Percentiles rank a stretch among this genome's conserved stretches.
Conservation (phyloP, 2,113 vertebrate genomes). For the Ciconia boyciana region DNA sequence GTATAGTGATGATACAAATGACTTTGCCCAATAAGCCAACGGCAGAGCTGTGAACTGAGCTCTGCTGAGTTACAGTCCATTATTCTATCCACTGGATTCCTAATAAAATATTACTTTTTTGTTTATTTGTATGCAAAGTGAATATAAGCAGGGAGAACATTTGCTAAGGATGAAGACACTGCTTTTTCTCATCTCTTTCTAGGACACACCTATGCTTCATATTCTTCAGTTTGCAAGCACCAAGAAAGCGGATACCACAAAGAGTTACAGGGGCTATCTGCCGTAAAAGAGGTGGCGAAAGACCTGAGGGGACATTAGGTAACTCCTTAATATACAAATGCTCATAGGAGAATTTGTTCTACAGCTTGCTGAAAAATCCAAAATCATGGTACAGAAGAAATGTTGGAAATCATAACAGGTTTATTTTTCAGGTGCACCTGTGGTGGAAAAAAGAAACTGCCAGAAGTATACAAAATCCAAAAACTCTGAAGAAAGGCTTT, state of each 20-base stretch:
- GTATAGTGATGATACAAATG: not conserved
- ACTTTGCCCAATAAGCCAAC: not conserved
- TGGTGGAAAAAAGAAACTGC: not conserved
- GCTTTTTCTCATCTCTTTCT: not conserved
- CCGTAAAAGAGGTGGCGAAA: not conserved
- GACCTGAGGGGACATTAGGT: not conserved
- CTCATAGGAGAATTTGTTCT: not conserved
- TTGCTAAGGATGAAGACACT: not conserved
- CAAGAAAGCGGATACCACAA: not conserved
- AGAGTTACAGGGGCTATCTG: not conserved
- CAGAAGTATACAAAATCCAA: not conserved
- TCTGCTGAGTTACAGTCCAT: constrained; percentile 47
- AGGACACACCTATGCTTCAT: not conserved
- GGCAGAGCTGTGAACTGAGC: not conserved
- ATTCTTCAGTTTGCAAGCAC: not conserved
- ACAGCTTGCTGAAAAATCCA: not conserved
- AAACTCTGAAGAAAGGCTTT: not conserved
- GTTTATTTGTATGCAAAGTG: constrained; percentile 27
- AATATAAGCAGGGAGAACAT: not conserved
- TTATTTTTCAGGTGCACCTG: not conserved
- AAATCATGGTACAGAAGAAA: not conserved
- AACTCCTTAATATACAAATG: not conserved
- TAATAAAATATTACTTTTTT: constrained; percentile 32
- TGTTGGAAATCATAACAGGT: not conserved
- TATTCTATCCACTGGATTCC: constrained; percentile 50